Conservation (phyloP, 2,113 vertebrate genomes). For the Hystrix brachyura region DNA sequence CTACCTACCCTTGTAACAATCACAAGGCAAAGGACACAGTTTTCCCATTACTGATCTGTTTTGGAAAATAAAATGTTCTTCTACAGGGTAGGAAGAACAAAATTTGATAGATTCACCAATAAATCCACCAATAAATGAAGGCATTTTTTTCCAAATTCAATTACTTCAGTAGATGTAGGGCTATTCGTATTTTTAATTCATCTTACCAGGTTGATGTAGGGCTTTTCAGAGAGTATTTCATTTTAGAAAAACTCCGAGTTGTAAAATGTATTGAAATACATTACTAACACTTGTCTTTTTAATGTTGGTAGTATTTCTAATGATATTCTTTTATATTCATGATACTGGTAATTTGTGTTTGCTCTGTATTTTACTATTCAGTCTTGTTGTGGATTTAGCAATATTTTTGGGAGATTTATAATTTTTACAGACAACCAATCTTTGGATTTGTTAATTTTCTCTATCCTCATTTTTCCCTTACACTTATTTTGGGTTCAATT, state of each 20-base stretch:
- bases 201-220: background rate
- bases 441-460: background rate
- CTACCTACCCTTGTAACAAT: background rate
- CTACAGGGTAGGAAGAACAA: background rate
- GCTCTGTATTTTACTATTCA: background rate
- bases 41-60: background rate
- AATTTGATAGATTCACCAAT: background rate
- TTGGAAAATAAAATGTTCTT: background rate
- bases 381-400: background rate
- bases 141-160: background rate
- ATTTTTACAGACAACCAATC: background rate
- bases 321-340: background rate
- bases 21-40: background rate
- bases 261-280: background rate
- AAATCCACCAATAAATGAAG: background rate
- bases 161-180: background rate
- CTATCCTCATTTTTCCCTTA: background rate
- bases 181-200: background rate
- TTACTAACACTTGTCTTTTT: background rate
- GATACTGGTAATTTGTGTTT: background rate
- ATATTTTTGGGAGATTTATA: background rate
- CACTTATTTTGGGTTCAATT: background rate
- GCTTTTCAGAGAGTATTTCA: background rate
- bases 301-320: background rate
- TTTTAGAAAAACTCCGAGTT: slow-evolving; percentile 26